These are phyloP conservation scores for Musca vetustissima DNA, from an alignment of 1,140 invertebrate genomes.

Conservation along the genomic window DNA sequence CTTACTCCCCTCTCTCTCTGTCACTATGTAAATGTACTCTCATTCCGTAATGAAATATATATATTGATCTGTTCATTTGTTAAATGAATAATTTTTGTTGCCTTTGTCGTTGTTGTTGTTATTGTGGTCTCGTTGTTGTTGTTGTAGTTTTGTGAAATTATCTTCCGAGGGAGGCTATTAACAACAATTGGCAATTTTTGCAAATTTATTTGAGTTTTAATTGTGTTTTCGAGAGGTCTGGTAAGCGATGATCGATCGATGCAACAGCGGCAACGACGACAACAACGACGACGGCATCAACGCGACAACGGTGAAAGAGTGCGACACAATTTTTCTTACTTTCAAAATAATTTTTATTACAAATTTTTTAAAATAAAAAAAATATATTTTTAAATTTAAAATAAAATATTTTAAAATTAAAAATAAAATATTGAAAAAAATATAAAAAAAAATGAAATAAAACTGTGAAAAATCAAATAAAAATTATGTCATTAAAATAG, in stretches of 20 bases:
- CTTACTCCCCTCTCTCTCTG: no score
- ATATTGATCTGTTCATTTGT: conserved; percentile 9
- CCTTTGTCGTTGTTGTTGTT: neutral
- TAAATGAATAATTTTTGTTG: conserved; percentile 24
- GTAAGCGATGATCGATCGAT: conserved; percentile 8
- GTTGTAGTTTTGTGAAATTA: conserved; percentile 6
- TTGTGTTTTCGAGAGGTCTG: conserved; percentile 17
- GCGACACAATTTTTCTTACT: neutral
- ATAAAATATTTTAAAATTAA: no score
- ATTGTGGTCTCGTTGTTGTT: neutral
- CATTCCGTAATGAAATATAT: neutral
- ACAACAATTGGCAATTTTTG: conserved; percentile 9
- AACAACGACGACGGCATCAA: neutral
- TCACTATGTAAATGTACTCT: neutral
- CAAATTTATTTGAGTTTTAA: conserved; percentile 20
- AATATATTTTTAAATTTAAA: no score
- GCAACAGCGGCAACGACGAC: no score
- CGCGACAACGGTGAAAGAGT: neutral
- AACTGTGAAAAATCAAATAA: no score
- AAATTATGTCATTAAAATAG: no score
- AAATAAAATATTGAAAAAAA: no score
- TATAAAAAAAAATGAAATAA: no score
- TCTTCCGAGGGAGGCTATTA: neutral
- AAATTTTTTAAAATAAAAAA: neutral
- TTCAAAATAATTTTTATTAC: neutral